phyloP scores from a whole-genome alignment of 1,140 invertebrate species.

The Hycleus phaleratus region DNA sequence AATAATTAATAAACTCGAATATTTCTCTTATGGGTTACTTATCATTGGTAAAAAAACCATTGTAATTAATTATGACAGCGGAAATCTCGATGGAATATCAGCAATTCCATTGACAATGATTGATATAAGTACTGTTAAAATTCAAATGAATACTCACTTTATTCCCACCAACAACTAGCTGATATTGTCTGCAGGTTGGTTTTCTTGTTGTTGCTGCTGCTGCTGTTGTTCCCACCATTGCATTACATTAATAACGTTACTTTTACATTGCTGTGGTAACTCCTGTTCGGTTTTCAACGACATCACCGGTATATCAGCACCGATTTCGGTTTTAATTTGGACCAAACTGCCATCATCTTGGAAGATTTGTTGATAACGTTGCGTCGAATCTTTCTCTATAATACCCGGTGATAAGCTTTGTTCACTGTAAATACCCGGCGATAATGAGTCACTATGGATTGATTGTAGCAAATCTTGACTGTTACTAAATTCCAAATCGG shows the following conservation, averaged over 20 bases:
- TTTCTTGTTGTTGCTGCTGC: background rate
- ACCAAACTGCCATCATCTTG: slow-evolving; percentile 18
- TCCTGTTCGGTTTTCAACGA: slow-evolving; percentile 30
- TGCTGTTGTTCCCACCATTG: slow-evolving; percentile 47
- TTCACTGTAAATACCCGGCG: slow-evolving; percentile 36
- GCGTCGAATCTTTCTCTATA: slow-evolving; percentile 12
- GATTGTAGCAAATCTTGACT: slow-evolving; percentile 31
- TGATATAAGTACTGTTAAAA: no score
- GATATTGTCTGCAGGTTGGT: no score
- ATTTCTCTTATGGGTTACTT: no score
- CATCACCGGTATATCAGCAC: slow-evolving; percentile 29
- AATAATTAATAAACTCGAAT: slow-evolving; percentile 14
- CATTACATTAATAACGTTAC: slow-evolving; percentile 42
- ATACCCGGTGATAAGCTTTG: slow-evolving; percentile 32
- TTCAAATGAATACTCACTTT: no score
- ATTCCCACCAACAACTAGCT: no score
- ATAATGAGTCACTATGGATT: slow-evolving; percentile 32
- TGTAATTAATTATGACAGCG: no score
- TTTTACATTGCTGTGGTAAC: slow-evolving; percentile 38
- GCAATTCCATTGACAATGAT: no score
- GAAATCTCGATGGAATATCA: no score
- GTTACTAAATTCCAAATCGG: slow-evolving; percentile 25
- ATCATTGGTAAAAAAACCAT: no score
- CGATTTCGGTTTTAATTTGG: slow-evolving; percentile 23
- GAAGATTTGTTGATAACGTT: slow-evolving; percentile 31